Base-by-base conservation (phyloP, 1,140 invertebrate species). In the Bombus huntii region DNA sequence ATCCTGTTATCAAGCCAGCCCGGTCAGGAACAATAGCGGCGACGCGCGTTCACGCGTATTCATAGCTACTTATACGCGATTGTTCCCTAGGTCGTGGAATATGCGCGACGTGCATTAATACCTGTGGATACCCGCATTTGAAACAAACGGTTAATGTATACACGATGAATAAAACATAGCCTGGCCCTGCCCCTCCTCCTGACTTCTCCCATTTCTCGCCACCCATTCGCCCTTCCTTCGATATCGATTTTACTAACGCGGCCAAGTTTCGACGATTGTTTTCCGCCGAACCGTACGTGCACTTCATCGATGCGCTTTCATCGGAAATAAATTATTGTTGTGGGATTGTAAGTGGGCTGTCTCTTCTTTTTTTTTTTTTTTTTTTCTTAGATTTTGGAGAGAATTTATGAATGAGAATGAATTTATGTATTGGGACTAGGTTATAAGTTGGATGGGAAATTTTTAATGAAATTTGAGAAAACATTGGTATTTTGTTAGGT, bases 141-240 rank as follows among this genome's bases (percentile, higher is more conserved):
- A 74, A 81, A 73, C 79, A 81, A 81, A 81, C 84, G 57, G 75
- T 85, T 80, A 84, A 84, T 66, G 83, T 81, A 85, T 75, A 85
- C 79, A n/a, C 71, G 34, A 81, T 85, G 78, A 85, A 81, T 85
- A 85, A 85, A 85, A 81, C 78, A 85, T 85, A n/a, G 39, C 9
- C n/a, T n/a, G 6, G 34, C 12, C 22, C 34, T 12, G 15, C 28
- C 31, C 25, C 12, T 12, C 70, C 8, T 25, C 37, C 15, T 34
- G 3, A 18, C 34, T 34, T n/a, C 1, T 15, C 10, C 31, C 25
- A 12, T 15, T 28, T n/a, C 12, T 15, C 22, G 10, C 39, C 6
- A 6, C 47, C 12, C 65, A 34, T 13, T 47, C 12, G 28, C 42
- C 15, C 5, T 8, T 6, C 10, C 4, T 39, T 57, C 71, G 13